Evolutionary conservation across 2,888 invertebrate genomes (phyloP), one percentile per base, ranked within the genome.

Genomic region (Lycocerus yunnanus): DNA sequence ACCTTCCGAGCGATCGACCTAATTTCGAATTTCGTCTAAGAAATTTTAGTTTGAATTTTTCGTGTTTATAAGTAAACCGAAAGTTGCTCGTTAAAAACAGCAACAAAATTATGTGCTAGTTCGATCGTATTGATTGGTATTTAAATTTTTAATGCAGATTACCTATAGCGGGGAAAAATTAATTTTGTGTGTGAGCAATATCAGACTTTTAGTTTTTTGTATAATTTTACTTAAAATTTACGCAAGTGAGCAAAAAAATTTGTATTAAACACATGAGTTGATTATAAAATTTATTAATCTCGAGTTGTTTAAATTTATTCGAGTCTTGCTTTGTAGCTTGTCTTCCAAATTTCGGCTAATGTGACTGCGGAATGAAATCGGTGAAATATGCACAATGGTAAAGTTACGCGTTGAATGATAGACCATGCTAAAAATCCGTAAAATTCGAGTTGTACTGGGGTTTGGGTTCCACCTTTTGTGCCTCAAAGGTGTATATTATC

Each of bases 371-470:
- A 96, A 88, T 97, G 97, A 92, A 97, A 97, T 82, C 97, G 94
- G 88, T 97, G 97, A 92, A 97, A 97, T 86, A 97, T 97, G 90
- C 96, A 97, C 80, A 98, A 91, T 58, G 98, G 98, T 80, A 97
- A 90, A 81, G 97, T 96, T 84, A 97, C 92, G 83, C 97, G 94
- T 87, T 97, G 96, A 66, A 97, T 94, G 80, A 97, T 92, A 70
- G 96, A 94, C 97, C 97, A 98, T 78, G 97, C 94, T 78, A 96
- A 91, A 86, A 94, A 95, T 72, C 97, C 97, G 86, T 97, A 97
- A 89, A 97, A 97, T 82, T 96, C 94, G 83, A 96, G 90, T 90
- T 96, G 95, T 86, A 94, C 95, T 79, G 97, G 97, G 88, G n/a
- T n/a, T 97, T 97, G 80, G 95, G 95, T 83, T 94, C 93, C 77